Conservation (phyloP, 1,140 invertebrate species). For the Anastrepha obliqua region DNA sequence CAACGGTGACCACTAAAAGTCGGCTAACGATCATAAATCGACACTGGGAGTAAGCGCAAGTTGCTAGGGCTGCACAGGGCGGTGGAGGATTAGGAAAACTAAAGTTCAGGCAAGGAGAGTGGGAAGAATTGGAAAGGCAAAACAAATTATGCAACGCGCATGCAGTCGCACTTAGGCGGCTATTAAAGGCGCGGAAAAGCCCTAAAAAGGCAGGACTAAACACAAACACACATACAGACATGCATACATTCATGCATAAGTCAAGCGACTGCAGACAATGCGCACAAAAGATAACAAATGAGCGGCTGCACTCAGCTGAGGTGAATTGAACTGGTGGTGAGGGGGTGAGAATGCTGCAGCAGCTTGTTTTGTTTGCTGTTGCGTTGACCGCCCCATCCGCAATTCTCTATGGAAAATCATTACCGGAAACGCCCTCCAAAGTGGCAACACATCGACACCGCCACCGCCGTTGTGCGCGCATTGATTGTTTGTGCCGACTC, state of each 20-base stretch:
- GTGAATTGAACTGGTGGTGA: neutral
- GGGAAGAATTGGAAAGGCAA: neutral
- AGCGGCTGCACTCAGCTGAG: neutral
- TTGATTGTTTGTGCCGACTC: neutral
- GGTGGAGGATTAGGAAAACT: neutral
- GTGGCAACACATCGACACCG: neutral
- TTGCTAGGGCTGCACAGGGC: no score
- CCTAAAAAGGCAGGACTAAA: conserved; percentile 19
- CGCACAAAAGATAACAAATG: conserved; percentile 49
- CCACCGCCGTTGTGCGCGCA: neutral
- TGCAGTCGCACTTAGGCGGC: neutral
- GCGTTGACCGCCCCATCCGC: neutral
- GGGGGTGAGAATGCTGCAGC: neutral
- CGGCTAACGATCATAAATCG: conserved; percentile 51
- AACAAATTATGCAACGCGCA: neutral
- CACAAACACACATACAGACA: neutral
- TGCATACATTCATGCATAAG: neutral
- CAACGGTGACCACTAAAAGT: conserved; percentile 35
- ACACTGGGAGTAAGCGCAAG: neutral
- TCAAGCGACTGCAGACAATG: neutral
- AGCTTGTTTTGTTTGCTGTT: neutral
- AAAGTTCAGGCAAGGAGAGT: neutral
- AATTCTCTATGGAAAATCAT: conserved; percentile 48
- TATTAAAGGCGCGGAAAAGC: conserved; percentile 35
- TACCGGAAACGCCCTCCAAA: conserved; percentile 39